Conservation (phyloP, 2,888 invertebrate genomes). For the Spodoptera littoralis region DNA sequence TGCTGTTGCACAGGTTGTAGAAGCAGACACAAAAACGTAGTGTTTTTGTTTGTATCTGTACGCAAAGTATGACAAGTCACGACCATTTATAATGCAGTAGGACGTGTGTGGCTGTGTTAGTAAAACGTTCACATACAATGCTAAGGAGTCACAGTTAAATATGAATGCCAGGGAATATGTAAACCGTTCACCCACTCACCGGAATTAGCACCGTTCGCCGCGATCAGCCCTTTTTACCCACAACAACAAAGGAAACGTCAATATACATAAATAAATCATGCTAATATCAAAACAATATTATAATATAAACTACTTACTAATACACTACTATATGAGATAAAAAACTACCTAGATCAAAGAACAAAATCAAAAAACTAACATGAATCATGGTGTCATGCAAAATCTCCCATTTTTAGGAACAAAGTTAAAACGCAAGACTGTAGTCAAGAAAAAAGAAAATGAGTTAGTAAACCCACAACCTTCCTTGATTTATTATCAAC, state of each 20-base stretch:
- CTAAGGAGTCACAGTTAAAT: slow-evolving; percentile 60
- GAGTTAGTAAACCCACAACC: slow-evolving; percentile 56
- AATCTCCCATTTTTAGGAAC: slow-evolving; percentile 40
- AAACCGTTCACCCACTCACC: slow-evolving; percentile 83
- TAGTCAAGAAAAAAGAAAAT: slow-evolving; percentile 54
- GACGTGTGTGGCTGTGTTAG: slow-evolving; percentile 55
- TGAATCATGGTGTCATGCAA: slow-evolving; percentile 55
- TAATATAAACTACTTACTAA: slow-evolving; percentile 27
- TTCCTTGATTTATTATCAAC: slow-evolving; percentile 29
- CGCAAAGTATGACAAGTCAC: slow-evolving; percentile 22
- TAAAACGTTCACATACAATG: slow-evolving; percentile 70
- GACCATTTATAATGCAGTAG: slow-evolving; percentile 31
- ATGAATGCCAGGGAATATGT: slow-evolving; percentile 67
- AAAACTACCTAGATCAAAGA: slow-evolving; percentile 24
- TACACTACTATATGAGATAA: slow-evolving; percentile 4
- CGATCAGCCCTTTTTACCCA: slow-evolving; percentile 82
- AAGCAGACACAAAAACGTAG: slow-evolving; percentile 1
- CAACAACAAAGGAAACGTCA: slow-evolving; percentile 77
- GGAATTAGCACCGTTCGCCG: slow-evolving; percentile 76
- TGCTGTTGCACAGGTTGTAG: no score
- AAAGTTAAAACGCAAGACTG: slow-evolving; percentile 50
- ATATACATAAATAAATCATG: slow-evolving; percentile 68
- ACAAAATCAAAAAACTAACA: slow-evolving; percentile 34
- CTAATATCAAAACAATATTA: slow-evolving; percentile 44
- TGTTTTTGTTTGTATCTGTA: slow-evolving; percentile 17